A percentile compares a stretch with the other conserved stretches of the same genome.
Evolutionary conservation across 2,888 invertebrate species (phyloP).

Genomic region (Frankliniella fusca): DNA sequence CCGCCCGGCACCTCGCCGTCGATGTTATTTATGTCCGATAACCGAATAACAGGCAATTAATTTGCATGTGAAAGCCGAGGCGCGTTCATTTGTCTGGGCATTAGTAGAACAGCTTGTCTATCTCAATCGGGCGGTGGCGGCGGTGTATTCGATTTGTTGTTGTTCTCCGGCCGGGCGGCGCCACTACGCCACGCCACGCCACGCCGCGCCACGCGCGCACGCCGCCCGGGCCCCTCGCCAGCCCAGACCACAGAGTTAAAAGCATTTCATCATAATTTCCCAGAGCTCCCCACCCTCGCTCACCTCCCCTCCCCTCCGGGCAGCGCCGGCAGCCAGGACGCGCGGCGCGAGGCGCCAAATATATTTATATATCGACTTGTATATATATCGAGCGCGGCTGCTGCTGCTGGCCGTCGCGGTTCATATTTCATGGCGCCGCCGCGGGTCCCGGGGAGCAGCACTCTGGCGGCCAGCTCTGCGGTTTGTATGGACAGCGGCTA

Average conservation of each 20-base stretch:
- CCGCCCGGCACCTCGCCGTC: background rate
- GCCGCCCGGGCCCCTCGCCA: background rate
- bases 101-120: too few relatives aligned
- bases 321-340: background rate
- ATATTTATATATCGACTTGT: too few relatives aligned
- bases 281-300: background rate
- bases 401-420: too few relatives aligned
- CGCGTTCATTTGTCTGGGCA: background rate
- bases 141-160: too few relatives aligned
- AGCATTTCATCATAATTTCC: constrained; percentile 17
- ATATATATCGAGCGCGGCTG: too few relatives aligned
- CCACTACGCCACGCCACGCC: background rate
- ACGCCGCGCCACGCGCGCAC: background rate
- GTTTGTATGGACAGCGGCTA: background rate
- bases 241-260: background rate
- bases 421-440: too few relatives aligned
- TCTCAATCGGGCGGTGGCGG: too few relatives aligned
- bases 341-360: too few relatives aligned
- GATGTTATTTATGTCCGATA: too few relatives aligned
- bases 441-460: too few relatives aligned
- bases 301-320: background rate
- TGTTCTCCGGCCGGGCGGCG: background rate
- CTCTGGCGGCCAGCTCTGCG: background rate
- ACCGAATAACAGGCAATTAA: background rate
- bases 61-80: constrained; percentile 1